Base-by-base conservation (phyloP, 2,113 vertebrate species). In the Cacatua alba region DNA sequence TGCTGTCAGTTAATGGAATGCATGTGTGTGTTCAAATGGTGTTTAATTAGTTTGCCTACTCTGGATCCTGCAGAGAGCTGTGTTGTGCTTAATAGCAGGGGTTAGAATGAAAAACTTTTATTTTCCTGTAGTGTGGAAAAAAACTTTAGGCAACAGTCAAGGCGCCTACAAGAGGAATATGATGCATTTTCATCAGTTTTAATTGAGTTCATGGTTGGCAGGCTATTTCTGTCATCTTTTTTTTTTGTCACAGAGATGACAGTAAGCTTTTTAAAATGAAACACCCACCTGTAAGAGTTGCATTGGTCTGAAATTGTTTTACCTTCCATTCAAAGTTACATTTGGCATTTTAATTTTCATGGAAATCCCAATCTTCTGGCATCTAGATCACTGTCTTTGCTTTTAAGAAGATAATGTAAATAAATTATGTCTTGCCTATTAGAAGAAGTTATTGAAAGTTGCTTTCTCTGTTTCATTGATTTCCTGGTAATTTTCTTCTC, bases 1-100 rank as follows among this genome's bases (percentile, higher is more conserved):
- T 86, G 49, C 88, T 88, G 71, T 93, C 63, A 70, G 71, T 64
- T 94, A 63, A 81, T 83, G 82, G 68, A 80, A 41, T 90, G 53
- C 82, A 39, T 79, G 20, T 35, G 35, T 82, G 33, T 57, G 25
- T 92, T 88, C 4, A 4, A 79, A 48, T 88, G 49, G 64, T 77
- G 72, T 92, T 95, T 93, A 53, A 63, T 88, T 88, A 77, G 82
- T 41, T 41, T 87, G 43, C 70, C 70, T 77, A 11, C 67, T 93
- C 76, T 92, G 86, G 51, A 86, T 96, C 76, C 88, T 90, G 69
- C 4, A 5, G 72, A 91, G 71, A 69, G 6, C 59, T 81, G 11
- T 81, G 11, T 53, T 93, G 59, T 92, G 46, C 55, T 70, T 90
- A 46, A 70, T 88, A 83, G 83, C 60, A 86, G 16, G 46, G 33